Percentiles rank a stretch among this genome's conserved stretches.
Conservation (phyloP, 37 sponge, comb jelly and placozoan species). For the Eunapius fragilis region DNA sequence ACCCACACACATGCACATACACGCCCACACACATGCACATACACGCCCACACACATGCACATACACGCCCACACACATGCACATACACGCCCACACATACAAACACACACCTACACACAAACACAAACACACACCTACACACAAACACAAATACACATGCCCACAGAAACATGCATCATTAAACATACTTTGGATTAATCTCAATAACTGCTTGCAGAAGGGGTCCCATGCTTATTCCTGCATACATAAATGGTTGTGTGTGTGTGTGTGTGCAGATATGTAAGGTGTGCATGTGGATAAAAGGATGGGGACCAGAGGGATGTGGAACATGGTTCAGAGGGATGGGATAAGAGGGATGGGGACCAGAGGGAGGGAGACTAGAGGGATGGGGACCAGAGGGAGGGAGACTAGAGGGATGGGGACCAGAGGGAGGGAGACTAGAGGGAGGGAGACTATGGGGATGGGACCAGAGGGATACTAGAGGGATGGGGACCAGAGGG, state of each 20-base stretch:
- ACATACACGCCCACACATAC: conserved; percentile 9
- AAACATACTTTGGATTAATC: conserved; percentile 57
- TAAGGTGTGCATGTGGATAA: too few species aligned
- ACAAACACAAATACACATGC: not conserved
- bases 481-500: not conserved
- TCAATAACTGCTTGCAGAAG: conserved; percentile 46
- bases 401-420: not conserved
- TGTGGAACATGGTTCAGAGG: not conserved
- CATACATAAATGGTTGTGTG: too few species aligned
- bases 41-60: not conserved
- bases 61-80: not conserved
- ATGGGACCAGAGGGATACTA: too few species aligned
- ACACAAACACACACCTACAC: conserved; percentile 36
- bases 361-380: not conserved
- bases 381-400: not conserved
- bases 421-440: not conserved
- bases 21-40: not conserved
- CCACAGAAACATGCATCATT: too few species aligned
- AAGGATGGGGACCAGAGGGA: not conserved
- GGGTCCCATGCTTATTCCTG: conserved; percentile 55
- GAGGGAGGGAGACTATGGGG: not conserved
- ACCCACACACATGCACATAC: not conserved
- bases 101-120: not conserved
- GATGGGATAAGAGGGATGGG: too few species aligned
- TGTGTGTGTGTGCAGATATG: too few species aligned